Base-by-base conservation (phyloP, 2,888 invertebrate species). In the Seira ritae region DNA sequence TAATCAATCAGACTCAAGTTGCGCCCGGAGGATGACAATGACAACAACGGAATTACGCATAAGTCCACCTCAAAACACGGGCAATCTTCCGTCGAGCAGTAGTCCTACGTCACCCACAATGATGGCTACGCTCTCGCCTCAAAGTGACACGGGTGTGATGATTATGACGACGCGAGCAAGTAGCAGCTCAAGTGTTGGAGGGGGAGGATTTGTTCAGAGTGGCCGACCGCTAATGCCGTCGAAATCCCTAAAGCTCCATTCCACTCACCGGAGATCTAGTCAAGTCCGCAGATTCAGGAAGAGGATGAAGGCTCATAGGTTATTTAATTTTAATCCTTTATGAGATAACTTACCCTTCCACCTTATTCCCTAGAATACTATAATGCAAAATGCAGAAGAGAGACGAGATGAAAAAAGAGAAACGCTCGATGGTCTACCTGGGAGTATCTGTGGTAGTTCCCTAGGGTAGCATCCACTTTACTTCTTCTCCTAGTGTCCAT, bases 281-380 rank as follows among this genome's bases (percentile, higher is more conserved):
- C 79, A 79, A 46, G 62, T 69, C 55, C 65, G 84, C 31, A 68
- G 78, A 65, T 83, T 83, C 62, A 73, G 83, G 74, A 83, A 83
- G 70, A 65, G 79, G 67, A 79, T 84, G 79, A 84, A 84, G 79
- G 79, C 84, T 22, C 84, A 84, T 75, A 84, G 84, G 84, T 82
- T 70, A 68, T 74, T 76, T 75, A 17, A 50, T 75, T 75, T 75
- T 75, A 75, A 75, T 75, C 75, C 24, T 20, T 50, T 75, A 60
- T 24, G 66, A 67, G 67, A 75, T 75, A 75, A 67, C 67, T 67
- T 67, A n/a, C n/a, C n/a, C n/a, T 68, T 75, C 68, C 17, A 24
- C 22, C 50, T 46, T 23, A 31, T 20, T 19, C 15, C 2, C 12
- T 67, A 1, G 24, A 67, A 6, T 42, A 17, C 12, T 17, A 17